Evolutionary conservation across 2,113 vertebrate genomes (phyloP).

Genomic region (Cisticola juncidis): DNA sequence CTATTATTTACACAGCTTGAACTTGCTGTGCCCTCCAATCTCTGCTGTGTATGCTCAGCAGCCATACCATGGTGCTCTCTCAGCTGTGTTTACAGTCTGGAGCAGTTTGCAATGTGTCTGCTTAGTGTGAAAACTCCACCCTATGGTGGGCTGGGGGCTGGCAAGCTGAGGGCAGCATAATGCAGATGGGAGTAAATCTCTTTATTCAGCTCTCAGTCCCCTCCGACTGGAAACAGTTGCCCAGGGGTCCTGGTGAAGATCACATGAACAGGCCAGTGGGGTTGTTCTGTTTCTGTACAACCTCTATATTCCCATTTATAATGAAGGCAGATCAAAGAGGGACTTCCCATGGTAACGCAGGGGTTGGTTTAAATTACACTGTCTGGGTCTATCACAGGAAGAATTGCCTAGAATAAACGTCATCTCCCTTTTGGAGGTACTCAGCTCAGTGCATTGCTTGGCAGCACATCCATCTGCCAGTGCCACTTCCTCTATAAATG

Average conservation of each 20-base stretch:
- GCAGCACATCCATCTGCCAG: background rate
- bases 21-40: slow-evolving; percentile 26
- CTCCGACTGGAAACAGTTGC: slow-evolving; percentile 43
- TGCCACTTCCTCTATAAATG: background rate
- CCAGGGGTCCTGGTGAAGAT: slow-evolving; percentile 1
- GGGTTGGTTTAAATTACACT: slow-evolving; percentile 1
- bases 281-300: background rate
- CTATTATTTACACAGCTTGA: slow-evolving; percentile 60
- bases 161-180: background rate
- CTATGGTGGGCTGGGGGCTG: background rate
- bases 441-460: background rate
- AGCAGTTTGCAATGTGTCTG: slow-evolving; percentile 48
- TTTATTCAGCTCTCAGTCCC: slow-evolving; percentile 26
- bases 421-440: background rate
- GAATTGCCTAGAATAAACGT: background rate
- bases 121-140: slow-evolving; percentile 58
- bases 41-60: slow-evolving; percentile 45
- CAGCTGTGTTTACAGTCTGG: slow-evolving; percentile 76
- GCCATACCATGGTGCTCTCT: slow-evolving; percentile 8
- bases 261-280: background rate
- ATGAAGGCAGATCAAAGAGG: slow-evolving; percentile 27
- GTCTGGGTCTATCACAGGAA: background rate
- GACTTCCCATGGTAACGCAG: background rate
- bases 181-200: slow-evolving; percentile 21
- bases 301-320: background rate